Percentiles rank a stretch among this genome's conserved stretches.
phyloP scores from a whole-genome alignment of 2,797 vertebrate genomes.

The Echeneis naucrates region DNA sequence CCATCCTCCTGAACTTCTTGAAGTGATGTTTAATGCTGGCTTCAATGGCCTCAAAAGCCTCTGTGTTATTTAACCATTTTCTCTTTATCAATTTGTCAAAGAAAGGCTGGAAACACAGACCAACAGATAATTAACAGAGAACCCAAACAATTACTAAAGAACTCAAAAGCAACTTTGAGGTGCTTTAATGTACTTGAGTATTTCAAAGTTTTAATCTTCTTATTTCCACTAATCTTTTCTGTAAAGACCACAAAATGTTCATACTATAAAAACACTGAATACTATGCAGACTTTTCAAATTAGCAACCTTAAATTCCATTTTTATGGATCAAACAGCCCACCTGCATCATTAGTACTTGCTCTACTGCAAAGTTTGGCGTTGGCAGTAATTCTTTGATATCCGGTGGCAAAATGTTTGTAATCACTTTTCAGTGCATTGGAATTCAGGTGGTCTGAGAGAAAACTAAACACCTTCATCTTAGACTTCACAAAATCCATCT shows the following conservation, averaged over 20 bases:
- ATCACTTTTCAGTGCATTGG: too few species aligned
- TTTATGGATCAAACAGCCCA: too few species aligned
- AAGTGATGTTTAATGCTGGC: slow-evolving; percentile 87
- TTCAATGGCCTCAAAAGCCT: slow-evolving; percentile 91
- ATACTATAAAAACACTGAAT: neutral
- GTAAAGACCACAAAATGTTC: too few species aligned
- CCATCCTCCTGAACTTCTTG: slow-evolving; percentile 89
- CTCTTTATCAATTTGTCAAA: slow-evolving; percentile 92
- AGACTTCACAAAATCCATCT: too few species aligned
- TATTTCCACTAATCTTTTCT: neutral
- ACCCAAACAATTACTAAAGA: neutral
- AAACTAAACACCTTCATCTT: too few species aligned
- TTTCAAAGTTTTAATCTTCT: too few species aligned
- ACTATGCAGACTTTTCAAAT: neutral
- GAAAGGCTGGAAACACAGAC: slow-evolving; percentile 83
- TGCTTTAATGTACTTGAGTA: neutral
- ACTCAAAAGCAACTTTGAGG: neutral
- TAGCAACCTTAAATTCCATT: neutral
- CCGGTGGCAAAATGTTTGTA: too few species aligned
- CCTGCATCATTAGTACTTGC: too few species aligned
- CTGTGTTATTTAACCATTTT: slow-evolving; percentile 91
- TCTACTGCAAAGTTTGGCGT: too few species aligned
- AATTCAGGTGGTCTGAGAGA: too few species aligned
- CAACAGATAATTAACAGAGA: slow-evolving; percentile 10
- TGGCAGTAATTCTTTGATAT: too few species aligned